Evolutionary conservation across 2,797 vertebrate species (phyloP).

Genomic region (Aeoliscus strigatus): DNA sequence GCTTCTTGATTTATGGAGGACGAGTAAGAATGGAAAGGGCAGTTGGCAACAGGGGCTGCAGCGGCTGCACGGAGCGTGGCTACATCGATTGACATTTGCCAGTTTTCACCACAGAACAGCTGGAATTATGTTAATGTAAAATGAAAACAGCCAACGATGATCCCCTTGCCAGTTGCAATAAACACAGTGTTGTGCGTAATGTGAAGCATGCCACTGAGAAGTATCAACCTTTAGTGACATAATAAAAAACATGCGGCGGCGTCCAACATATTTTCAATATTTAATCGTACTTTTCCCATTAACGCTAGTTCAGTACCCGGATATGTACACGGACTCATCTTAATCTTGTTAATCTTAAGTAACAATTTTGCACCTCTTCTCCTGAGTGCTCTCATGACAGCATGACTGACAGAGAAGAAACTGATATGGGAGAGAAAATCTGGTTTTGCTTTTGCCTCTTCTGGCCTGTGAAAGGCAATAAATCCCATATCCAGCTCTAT

Average conservation of each 20-base stretch:
- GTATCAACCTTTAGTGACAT: no score
- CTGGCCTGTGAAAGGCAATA: conserved; percentile 67
- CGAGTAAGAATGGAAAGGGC: conserved; percentile 2
- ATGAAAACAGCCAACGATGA: neutral
- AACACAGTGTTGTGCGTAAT: no score
- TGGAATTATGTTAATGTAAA: conserved; percentile 8
- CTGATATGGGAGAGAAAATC: conserved; percentile 65
- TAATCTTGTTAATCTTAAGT: no score
- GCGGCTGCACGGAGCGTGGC: neutral
- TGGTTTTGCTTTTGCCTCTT: conserved; percentile 71
- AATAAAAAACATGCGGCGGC: no score
- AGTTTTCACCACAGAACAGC: conserved; percentile 6
- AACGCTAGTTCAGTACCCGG: no score
- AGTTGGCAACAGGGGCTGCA: no score
- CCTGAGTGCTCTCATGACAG: conserved; percentile 23
- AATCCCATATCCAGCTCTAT: conserved; percentile 65
- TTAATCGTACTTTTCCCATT: no score
- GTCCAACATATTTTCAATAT: no score
- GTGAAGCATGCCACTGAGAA: no score
- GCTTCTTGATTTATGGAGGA: conserved; percentile 22
- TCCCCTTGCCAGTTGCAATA: no score
- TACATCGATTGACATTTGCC: neutral
- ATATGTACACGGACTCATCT: no score
- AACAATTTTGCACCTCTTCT: conserved; percentile 27
- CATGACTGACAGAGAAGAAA: conserved; percentile 66